A percentile compares a stretch with the other conserved stretches of the same genome.
Conservation (phyloP, 2,797 vertebrate species). For the Nyctibius grandis region DNA sequence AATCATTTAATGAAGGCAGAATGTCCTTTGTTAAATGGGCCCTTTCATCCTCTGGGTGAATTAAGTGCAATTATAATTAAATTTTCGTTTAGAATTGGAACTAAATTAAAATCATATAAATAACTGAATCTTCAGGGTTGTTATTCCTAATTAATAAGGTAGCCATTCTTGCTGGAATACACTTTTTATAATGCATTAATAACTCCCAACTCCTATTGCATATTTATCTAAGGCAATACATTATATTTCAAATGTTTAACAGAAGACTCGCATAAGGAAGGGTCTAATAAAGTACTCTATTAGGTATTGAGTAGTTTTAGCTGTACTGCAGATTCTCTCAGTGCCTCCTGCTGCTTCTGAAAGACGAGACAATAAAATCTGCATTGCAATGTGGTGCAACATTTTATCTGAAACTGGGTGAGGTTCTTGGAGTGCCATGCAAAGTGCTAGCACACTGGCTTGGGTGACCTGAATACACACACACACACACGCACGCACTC, state of each 20-base stretch:
- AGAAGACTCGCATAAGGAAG: background rate
- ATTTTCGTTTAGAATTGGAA: constrained; percentile 31
- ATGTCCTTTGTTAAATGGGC: constrained; percentile 38
- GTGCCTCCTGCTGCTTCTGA: background rate
- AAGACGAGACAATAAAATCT: background rate
- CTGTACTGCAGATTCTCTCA: background rate
- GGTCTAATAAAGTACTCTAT: background rate
- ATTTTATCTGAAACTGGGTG: background rate
- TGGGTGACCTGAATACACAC: background rate
- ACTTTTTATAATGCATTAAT: constrained; percentile 3
- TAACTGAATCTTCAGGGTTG: constrained; percentile 5
- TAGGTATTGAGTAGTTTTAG: background rate
- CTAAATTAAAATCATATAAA: constrained; percentile 55
- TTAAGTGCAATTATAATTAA: constrained; percentile 54
- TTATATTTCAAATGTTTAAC: constrained; percentile 14
- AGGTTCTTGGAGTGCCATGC: background rate
- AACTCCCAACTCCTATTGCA: background rate
- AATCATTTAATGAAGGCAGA: constrained; percentile 32
- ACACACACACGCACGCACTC: fast-evolving
- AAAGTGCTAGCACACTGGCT: background rate
- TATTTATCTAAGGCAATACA: constrained; percentile 24
- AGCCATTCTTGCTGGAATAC: background rate
- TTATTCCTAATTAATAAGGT: constrained; percentile 33
- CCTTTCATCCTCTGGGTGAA: constrained; percentile 28
- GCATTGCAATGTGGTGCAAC: background rate